A percentile compares a stretch with the other conserved stretches of the same genome.
These are phyloP conservation scores for Lampris megalopsis DNA, from an alignment of 2,113 vertebrate species.

Conservation along the genomic window DNA sequence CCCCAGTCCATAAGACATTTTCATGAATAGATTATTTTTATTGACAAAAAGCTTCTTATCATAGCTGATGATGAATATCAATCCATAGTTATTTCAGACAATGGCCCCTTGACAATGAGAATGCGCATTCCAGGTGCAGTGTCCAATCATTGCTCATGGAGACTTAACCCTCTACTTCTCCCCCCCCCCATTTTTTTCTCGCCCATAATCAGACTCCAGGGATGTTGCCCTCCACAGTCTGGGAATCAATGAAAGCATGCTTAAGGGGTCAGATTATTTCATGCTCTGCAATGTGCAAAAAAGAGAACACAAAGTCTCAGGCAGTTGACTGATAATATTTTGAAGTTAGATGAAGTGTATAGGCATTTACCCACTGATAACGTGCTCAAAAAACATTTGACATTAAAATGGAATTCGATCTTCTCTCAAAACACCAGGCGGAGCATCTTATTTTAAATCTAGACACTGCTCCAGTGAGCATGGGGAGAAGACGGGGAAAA, in stretches of 20 bases:
- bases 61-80: constrained; percentile 19
- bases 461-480: constrained; percentile 17
- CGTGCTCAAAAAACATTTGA: not conserved
- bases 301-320: not conserved
- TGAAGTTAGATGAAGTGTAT: constrained; percentile 11
- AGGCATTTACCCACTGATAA: constrained; percentile 1
- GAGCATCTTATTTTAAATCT: constrained; percentile 21
- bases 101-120: constrained; percentile 14
- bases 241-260: constrained; percentile 25
- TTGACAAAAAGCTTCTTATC: constrained; percentile 12
- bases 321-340: constrained; percentile 21
- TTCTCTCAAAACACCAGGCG: constrained; percentile 16
- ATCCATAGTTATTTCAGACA: constrained; percentile 14
- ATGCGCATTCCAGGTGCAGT: not conserved
- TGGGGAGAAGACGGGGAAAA: constrained; percentile 26
- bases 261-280: constrained; percentile 28
- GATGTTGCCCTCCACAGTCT: constrained; percentile 9
- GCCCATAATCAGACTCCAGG: not conserved
- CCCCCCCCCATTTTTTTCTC: not conserved
- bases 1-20: constrained; percentile 24
- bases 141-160: constrained; percentile 9
- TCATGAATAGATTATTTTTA: constrained; percentile 18
- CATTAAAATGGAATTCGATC: constrained; percentile 13
- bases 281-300: constrained; percentile 6
- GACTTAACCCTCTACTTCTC: constrained; percentile 18